Conservation (phyloP, 1,140 invertebrate species). For the Drosophila biarmipes region DNA sequence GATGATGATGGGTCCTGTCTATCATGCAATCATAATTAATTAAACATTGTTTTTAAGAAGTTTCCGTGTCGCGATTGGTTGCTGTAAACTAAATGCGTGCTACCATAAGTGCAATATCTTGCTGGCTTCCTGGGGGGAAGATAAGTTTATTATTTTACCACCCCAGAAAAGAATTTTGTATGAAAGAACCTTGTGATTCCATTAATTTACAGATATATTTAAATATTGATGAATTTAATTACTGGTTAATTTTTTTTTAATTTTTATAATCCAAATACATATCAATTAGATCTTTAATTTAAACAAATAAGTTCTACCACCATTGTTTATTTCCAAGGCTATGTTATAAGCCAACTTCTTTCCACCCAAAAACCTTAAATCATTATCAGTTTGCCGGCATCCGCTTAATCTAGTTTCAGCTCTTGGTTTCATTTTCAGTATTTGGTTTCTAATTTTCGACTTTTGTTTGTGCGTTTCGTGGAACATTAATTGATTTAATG, state of each 20-base stretch:
- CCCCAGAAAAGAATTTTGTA: too few relatives aligned
- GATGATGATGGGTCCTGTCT: conserved; percentile 20
- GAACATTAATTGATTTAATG: conserved; percentile 75
- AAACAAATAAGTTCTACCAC: not conserved
- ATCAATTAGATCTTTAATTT: not conserved
- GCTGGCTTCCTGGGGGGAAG: conserved; percentile 22
- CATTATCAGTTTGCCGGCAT: conserved; percentile 43
- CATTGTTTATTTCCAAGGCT: conserved; percentile 7
- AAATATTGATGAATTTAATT: too few relatives aligned
- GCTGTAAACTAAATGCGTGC: conserved; percentile 23
- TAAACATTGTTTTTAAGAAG: conserved; percentile 27
- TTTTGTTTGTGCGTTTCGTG: conserved; percentile 32
- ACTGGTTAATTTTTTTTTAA: too few relatives aligned
- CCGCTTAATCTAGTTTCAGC: conserved; percentile 55
- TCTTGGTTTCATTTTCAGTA: conserved; percentile 16
- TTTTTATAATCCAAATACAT: not conserved
- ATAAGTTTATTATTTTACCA: not conserved
- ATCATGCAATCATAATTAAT: conserved; percentile 45
- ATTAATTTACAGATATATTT: too few relatives aligned
- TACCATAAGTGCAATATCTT: conserved; percentile 16
- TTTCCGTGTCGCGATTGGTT: conserved; percentile 51
- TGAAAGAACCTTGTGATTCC: too few relatives aligned
- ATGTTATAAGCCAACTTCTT: not conserved
- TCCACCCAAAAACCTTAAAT: not conserved
- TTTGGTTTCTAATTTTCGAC: conserved; percentile 47